These are phyloP conservation scores for Cosmia trapezina DNA, from an alignment of 2,888 invertebrate species.

Conservation along the genomic window DNA sequence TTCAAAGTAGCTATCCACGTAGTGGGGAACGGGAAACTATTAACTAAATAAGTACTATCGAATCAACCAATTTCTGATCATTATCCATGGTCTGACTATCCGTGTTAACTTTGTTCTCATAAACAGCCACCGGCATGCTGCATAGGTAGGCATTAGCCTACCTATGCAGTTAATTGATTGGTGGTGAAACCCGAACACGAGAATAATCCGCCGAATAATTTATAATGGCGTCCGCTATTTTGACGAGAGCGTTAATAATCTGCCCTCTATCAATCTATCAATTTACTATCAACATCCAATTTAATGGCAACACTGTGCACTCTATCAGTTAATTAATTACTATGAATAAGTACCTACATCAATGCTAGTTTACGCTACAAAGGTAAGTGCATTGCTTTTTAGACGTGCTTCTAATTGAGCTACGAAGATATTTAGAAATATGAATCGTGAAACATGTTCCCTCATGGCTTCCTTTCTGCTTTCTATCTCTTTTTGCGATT, in stretches of 20 bases:
- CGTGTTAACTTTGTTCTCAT: background rate
- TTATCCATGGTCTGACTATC: background rate
- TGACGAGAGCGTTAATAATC: conserved; percentile 27
- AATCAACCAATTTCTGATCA: background rate
- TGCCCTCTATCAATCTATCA: background rate
- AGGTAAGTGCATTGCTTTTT: background rate
- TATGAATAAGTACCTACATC: conserved; percentile 10
- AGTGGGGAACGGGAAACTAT: too few relatives aligned
- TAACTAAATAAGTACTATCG: background rate
- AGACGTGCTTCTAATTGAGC: background rate
- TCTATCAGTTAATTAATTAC: background rate
- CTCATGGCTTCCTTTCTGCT: background rate
- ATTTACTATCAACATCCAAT: conserved; percentile 2
- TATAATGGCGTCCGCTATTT: conserved; percentile 23
- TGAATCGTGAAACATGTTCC: background rate
- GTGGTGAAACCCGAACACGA: conserved; percentile 21
- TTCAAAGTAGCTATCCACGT: too few relatives aligned
- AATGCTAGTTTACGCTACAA: background rate
- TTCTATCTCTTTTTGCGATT: background rate
- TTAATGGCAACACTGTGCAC: background rate
- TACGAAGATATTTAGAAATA: background rate
- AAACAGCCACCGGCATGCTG: conserved; percentile 7
- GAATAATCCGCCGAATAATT: conserved; percentile 46
- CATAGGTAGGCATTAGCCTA: too few relatives aligned
- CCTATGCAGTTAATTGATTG: conserved; percentile 43